Conservation (phyloP, 2,113 vertebrate species). For the Carettochelys insculpta region DNA sequence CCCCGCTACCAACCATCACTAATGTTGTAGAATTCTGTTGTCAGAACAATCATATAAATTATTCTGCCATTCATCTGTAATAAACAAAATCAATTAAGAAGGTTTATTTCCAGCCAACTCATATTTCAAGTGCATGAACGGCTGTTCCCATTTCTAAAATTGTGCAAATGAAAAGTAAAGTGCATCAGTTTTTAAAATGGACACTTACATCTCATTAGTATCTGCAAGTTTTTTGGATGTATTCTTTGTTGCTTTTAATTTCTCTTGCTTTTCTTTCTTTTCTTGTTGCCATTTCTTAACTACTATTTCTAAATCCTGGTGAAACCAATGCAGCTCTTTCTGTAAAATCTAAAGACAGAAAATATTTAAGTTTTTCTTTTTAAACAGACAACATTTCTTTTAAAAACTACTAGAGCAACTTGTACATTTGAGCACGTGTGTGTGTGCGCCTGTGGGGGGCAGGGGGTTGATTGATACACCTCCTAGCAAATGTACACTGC, state of each 20-base stretch:
- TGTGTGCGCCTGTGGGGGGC: no score
- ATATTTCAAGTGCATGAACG: background rate
- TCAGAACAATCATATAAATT: background rate
- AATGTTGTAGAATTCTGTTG: background rate
- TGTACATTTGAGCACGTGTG: no score
- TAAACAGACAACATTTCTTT: background rate
- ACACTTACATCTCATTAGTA: constrained; percentile 77
- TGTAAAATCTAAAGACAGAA: constrained; percentile 80
- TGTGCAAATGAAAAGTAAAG: background rate
- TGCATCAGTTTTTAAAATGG: background rate
- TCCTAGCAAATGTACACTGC: background rate
- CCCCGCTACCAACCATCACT: background rate
- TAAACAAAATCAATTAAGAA: background rate
- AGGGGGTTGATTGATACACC: background rate
- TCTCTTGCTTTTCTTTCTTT: constrained; percentile 87
- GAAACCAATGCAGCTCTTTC: constrained; percentile 85
- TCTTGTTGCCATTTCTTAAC: constrained; percentile 89
- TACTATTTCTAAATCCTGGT: constrained; percentile 84
- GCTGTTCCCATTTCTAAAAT: background rate
- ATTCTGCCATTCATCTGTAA: background rate
- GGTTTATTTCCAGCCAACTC: background rate
- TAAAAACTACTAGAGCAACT: background rate
- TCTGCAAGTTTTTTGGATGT: constrained; percentile 78
- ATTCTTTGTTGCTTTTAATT: constrained; percentile 79
- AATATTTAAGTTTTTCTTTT: constrained; percentile 5